Conservation (phyloP, 2,797 vertebrate species). For the Sebastes melanostomus region DNA sequence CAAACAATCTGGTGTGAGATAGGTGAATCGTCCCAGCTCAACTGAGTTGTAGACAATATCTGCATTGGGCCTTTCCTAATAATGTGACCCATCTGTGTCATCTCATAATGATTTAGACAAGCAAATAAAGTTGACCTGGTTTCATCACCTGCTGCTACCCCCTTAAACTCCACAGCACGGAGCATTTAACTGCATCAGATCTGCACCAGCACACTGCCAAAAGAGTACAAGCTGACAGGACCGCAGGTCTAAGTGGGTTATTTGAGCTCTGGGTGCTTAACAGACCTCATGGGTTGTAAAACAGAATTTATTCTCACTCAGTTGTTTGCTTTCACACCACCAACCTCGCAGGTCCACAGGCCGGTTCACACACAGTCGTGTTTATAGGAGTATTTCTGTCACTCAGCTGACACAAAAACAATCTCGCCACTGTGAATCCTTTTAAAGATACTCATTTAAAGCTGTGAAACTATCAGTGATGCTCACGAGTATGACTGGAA, state of each 20-base stretch:
- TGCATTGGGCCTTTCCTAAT: too few relatives aligned
- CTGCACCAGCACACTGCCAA: background rate
- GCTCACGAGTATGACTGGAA: background rate
- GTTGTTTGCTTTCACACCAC: background rate
- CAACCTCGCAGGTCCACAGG: background rate
- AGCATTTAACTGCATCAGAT: slow-evolving; percentile 13
- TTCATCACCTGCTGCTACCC: background rate
- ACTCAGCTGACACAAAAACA: background rate
- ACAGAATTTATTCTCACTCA: background rate
- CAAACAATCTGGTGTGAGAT: background rate
- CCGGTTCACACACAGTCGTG: background rate
- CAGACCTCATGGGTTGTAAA: slow-evolving; percentile 8
- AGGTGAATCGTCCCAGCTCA: too few relatives aligned
- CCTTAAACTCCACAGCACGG: background rate
- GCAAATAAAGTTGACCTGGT: too few relatives aligned
- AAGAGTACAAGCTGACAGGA: background rate
- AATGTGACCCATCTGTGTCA: too few relatives aligned
- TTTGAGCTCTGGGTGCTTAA: slow-evolving; percentile 1
- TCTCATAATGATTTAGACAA: too few relatives aligned
- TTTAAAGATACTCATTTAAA: background rate
- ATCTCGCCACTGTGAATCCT: background rate
- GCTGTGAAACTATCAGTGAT: background rate
- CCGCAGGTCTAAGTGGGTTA: slow-evolving; percentile 6
- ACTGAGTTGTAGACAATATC: too few relatives aligned
- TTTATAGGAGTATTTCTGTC: background rate